Conservation (phyloP, 1,140 invertebrate genomes). For the Coenobita brevimanus region DNA sequence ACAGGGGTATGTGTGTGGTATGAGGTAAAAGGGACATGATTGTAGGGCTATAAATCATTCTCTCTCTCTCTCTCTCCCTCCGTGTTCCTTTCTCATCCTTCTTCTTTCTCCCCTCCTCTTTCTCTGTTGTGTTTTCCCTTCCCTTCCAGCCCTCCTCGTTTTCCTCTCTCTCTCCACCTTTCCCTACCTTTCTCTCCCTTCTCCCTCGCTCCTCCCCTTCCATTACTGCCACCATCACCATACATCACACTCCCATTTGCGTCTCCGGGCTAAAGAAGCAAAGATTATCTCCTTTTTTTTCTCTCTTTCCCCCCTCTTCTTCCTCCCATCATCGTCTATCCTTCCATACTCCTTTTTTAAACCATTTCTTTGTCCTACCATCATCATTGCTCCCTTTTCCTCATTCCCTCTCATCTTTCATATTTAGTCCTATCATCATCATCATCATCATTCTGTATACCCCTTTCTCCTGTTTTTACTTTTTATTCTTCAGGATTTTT, state of each 20-base stretch:
- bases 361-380: no score
- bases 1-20: not conserved
- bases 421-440: not conserved
- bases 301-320: no score
- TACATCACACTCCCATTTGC: no score
- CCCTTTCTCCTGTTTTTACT: not conserved
- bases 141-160: not conserved
- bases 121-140: not conserved
- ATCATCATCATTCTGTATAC: not conserved
- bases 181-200: not conserved
- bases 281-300: no score
- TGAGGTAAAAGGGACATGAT: not conserved
- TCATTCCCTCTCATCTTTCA: not conserved
- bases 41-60: no score
- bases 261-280: no score
- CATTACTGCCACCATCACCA: not conserved
- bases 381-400: no score
- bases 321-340: no score
- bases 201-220: not conserved
- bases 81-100: not conserved
- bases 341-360: no score
- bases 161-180: not conserved
- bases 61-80: not conserved
- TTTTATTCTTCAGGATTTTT: not conserved
- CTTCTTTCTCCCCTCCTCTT: not conserved